Base-by-base conservation (phyloP, 2,113 vertebrate genomes). In the Zosterops lateralis region DNA sequence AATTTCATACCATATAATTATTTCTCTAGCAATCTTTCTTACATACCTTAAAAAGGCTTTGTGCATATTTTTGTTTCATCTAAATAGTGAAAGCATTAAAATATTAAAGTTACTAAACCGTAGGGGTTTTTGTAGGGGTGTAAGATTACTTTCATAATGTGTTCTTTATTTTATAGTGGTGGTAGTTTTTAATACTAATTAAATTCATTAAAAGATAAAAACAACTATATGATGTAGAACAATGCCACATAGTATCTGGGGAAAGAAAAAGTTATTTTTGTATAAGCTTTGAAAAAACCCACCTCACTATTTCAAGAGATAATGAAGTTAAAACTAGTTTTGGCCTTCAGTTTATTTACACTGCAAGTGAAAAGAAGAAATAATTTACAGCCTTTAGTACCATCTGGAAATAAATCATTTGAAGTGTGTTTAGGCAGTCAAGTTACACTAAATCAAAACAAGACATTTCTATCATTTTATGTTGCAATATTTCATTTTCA, bases 361-460 rank as follows among this genome's bases (percentile, higher is more conserved):
- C 47, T 93, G 44, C 12, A 48, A 88, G 22, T 74, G 61, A 57
- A 92, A 78, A 89, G 32, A 89, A 74, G 57, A 89, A 93, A 72
- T 79, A 1, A 72, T 81, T 65, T 90, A 38, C 29, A 72, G 25
- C 42, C 78, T 87, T 89, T 70, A 89, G n/a, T 78, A 31, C 60
- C 47, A 71, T 95, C 83, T 96, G 68, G 67, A 95, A 88, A 73
- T 84, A 94, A 92, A 89, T 78, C 38, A 94, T 56, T 34, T 68
- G 61, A 72, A 90, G 53, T 75, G 45, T 79, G 6, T 88, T 92
- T 93, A 90, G 87, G 51, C 68, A 81, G 60, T 95, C 61, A 92
- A 92, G 92, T 91, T 75, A 57, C 34, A 67, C 54, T 96, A 94
- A 95, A 95, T 93, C 92, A 95, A 94, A 82, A 24, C 61, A 93